Percentiles rank a stretch among this genome's conserved stretches.
These are phyloP conservation scores for Laticauda colubrina DNA, from an alignment of 2,113 vertebrate genomes.

Conservation along the genomic window DNA sequence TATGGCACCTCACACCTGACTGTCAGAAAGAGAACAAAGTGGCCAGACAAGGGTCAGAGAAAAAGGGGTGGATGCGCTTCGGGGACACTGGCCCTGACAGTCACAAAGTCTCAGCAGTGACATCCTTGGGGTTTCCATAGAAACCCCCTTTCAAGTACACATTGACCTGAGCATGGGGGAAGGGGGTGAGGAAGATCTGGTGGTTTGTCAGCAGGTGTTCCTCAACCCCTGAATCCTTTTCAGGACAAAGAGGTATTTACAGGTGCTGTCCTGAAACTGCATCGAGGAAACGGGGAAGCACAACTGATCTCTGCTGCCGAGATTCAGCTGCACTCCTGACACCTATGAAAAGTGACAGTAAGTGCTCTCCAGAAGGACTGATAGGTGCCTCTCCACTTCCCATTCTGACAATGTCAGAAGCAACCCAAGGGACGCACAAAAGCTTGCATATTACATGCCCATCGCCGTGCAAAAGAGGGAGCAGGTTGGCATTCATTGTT, in stretches of 20 bases:
- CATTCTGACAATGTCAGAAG: background rate
- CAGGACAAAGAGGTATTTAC: background rate
- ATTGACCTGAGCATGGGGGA: background rate
- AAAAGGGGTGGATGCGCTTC: background rate
- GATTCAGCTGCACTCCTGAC: background rate
- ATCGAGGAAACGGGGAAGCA: background rate
- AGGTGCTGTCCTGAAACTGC: background rate
- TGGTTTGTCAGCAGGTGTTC: slow-evolving; percentile 14
- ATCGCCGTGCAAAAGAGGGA: background rate
- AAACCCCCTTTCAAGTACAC: slow-evolving; percentile 21
- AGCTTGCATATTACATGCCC: background rate
- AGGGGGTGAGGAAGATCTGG: background rate
- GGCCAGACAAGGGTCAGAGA: background rate
- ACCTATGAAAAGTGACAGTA: background rate
- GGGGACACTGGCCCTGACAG: background rate
- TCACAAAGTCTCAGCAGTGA: background rate
- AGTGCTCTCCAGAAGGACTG: background rate
- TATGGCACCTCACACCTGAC: background rate
- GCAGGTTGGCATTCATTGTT: background rate
- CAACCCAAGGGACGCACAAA: background rate
- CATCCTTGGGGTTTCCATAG: slow-evolving; percentile 26
- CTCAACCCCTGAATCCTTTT: background rate
- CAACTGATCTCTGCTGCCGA: background rate
- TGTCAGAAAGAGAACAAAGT: background rate
- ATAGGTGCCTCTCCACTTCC: background rate